A percentile compares a stretch with the other conserved stretches of the same genome.
These are phyloP conservation scores for Crossoptilon crossoptilon DNA, from an alignment of 2,797 vertebrate genomes.

Conservation along the genomic window DNA sequence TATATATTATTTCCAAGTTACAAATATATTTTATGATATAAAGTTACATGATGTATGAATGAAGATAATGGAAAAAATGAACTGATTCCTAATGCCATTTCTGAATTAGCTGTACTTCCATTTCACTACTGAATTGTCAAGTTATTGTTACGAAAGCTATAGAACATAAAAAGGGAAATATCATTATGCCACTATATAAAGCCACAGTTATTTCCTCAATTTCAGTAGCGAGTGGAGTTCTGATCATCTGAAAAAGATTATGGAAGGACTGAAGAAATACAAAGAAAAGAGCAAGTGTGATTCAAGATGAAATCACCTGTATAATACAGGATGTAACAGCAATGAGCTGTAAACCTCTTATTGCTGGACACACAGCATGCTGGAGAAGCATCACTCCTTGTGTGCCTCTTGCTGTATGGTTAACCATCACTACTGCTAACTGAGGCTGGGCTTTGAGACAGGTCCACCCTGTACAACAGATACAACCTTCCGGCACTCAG, in stretches of 20 bases:
- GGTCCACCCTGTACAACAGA: neutral
- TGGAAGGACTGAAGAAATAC: neutral
- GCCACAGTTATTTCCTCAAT: neutral
- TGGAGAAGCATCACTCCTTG: neutral
- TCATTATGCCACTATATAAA: neutral
- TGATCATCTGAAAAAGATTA: neutral
- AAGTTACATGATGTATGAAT: neutral
- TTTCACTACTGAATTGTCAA: neutral
- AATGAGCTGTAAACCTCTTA: neutral
- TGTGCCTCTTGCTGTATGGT: neutral
- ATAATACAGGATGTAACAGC: fast-evolving
- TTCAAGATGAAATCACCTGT: neutral
- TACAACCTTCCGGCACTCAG: neutral
- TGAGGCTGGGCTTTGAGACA: neutral
- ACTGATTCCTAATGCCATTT: neutral
- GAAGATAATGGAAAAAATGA: neutral
- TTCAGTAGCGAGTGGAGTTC: neutral
- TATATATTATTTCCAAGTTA: neutral
- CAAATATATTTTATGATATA: neutral
- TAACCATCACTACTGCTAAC: neutral
- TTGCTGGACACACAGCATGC: neutral
- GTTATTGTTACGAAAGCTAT: neutral
- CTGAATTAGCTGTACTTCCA: neutral
- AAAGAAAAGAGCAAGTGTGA: neutral
- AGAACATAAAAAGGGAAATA: slow-evolving; percentile 6